Evolutionary conservation across 2,113 vertebrate species (phyloP).

Genomic region (Eurypyga helias): DNA sequence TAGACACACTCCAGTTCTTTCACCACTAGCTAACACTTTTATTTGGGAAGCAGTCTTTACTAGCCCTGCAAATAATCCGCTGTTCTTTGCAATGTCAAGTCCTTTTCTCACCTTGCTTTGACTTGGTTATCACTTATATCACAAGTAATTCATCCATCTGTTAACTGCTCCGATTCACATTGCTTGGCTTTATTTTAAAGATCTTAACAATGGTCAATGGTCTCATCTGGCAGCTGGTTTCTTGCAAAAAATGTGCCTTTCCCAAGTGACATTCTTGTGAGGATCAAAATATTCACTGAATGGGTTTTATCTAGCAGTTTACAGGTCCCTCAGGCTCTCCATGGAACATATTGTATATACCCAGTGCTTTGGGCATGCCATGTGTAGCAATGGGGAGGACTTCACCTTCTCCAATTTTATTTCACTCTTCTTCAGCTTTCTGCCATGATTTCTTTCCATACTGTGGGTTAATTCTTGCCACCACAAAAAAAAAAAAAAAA

Average conservation of each 20-base stretch:
- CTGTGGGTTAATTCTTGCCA: not conserved
- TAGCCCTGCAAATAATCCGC: slow-evolving; percentile 72
- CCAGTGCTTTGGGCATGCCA: slow-evolving; percentile 58
- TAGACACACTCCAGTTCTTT: slow-evolving; percentile 65
- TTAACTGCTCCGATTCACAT: slow-evolving; percentile 72
- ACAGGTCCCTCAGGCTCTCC: slow-evolving; percentile 58
- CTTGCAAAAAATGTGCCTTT: slow-evolving; percentile 72
- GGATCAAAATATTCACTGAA: slow-evolving; percentile 70
- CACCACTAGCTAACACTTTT: slow-evolving; percentile 73
- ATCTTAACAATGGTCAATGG: slow-evolving; percentile 74
- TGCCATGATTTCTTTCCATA: slow-evolving; percentile 10
- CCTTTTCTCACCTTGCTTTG: slow-evolving; percentile 74
- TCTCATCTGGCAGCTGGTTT: slow-evolving; percentile 73
- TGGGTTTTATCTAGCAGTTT: slow-evolving; percentile 63
- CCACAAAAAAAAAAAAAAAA: not conserved
- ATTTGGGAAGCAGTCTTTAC: slow-evolving; percentile 72
- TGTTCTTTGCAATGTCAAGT: slow-evolving; percentile 74
- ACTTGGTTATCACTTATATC: slow-evolving; percentile 75
- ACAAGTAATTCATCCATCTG: slow-evolving; percentile 75
- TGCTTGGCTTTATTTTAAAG: slow-evolving; percentile 75
- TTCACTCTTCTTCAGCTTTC: slow-evolving; percentile 33
- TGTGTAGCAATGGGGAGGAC: slow-evolving; percentile 47
- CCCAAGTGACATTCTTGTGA: slow-evolving; percentile 65
- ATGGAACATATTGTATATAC: slow-evolving; percentile 65
- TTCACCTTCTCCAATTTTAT: slow-evolving; percentile 43